Base-by-base conservation (phyloP, 2,113 vertebrate species). In the Clarias gariepinus region DNA sequence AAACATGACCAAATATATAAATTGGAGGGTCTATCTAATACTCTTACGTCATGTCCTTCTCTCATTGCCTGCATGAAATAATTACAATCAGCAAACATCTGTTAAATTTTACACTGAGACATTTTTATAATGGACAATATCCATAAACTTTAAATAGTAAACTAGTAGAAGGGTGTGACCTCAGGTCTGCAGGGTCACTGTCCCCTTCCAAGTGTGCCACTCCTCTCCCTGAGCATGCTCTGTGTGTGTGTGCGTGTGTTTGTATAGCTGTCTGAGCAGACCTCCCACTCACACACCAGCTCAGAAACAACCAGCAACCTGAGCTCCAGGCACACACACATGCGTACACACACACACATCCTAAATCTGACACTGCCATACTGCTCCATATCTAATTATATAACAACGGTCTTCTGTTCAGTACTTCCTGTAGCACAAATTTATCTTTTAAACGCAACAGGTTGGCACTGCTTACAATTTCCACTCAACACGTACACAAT, bases 241-340 rank as follows among this genome's bases (percentile, higher is more conserved):
- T 87, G 58, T 68, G 25, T 18, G 69, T 61, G 57, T 64, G 80
- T 82, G 25, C 11, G 69, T 61, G 57, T 74, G 80, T 82, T 76
- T 87, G 58, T 68, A 73, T 86, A 82, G 80, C 68, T 87, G 86
- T 83, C 36, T 77, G 41, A 47, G 55, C 21, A 53, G 57, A 82
- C 86, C 86, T 82, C 80, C 68, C 69, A 55, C 41, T 25, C 77
- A 55, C 53, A 58, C 78, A 60, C 12, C 57, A 23, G 28, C 28
- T 47, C 74, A 25, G 25, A 25, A 53, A 60, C 18, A 41, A 21
- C 21, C 63, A 57, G 79, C 23, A 82, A 52, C 66, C 28, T 33
- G 68, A 74, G 66, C 79, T 58, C 28, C 11, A 60, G 28, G 19
- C 36, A 61, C 57, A 71, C 25, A 79, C 11, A 58, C 11, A 78